These are phyloP conservation scores for Pharmacophagus antenor DNA, from an alignment of 2,888 invertebrate species.

Conservation along the genomic window DNA sequence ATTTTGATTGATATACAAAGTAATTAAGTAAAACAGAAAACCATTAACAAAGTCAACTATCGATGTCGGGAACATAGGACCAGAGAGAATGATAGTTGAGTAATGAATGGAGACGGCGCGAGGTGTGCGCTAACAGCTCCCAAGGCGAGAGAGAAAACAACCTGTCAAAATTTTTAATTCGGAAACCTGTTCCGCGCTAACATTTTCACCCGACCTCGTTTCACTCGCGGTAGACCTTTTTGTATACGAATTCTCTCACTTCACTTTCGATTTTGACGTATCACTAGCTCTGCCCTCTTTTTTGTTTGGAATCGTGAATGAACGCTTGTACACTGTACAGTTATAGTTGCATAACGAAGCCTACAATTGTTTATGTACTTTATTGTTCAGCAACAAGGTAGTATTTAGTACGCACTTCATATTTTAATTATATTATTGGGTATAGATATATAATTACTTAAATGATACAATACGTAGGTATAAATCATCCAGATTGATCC, in stretches of 20 bases:
- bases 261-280: slow-evolving; percentile 62
- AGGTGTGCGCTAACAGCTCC: slow-evolving; percentile 4
- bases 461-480: not conserved
- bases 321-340: slow-evolving; percentile 9
- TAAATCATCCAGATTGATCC: no score
- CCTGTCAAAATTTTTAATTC: slow-evolving; percentile 62
- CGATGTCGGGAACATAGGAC: no score
- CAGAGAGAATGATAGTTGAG: not conserved
- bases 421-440: not conserved
- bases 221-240: slow-evolving; percentile 48
- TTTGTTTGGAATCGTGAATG: slow-evolving; percentile 24
- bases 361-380: not conserved
- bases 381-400: not conserved
- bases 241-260: slow-evolving; percentile 49
- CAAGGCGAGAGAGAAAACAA: slow-evolving; percentile 57
- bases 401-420: not conserved
- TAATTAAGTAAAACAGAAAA: no score
- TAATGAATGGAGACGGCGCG: slow-evolving; percentile 1
- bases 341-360: slow-evolving; percentile 19
- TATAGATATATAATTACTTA: not conserved
- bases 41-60: no score
- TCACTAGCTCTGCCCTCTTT: slow-evolving; percentile 16
- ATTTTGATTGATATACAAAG: no score
- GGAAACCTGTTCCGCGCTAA: slow-evolving; percentile 61
- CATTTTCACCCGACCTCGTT: slow-evolving; percentile 65